These are phyloP conservation scores for Trichogramma evanescens DNA, from an alignment of 2,888 invertebrate species.

Conservation along the genomic window DNA sequence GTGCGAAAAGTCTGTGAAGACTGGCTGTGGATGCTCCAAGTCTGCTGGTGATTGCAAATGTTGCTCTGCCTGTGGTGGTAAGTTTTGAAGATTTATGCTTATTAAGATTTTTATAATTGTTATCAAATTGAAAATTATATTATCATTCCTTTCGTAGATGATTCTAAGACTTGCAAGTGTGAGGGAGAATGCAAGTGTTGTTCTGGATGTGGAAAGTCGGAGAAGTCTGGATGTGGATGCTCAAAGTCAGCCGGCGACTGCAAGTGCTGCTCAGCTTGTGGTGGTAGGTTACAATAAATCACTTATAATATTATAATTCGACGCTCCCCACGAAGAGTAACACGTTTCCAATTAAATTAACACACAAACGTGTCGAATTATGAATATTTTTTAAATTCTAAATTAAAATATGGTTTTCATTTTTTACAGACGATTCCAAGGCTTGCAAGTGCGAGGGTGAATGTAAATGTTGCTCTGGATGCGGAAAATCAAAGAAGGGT, in stretches of 20 bases:
- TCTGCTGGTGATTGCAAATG: neutral
- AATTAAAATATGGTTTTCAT: too few species aligned
- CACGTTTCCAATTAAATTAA: too few species aligned
- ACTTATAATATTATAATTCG: too few species aligned
- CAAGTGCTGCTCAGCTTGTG: neutral
- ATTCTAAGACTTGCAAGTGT: conserved; percentile 4
- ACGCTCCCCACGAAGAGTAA: too few species aligned
- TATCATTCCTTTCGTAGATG: conserved; percentile 1
- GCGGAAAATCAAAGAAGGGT: neutral
- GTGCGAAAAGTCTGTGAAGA: neutral
- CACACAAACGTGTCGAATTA: too few species aligned
- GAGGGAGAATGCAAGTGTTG: neutral
- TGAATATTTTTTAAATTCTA: too few species aligned
- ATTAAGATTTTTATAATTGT: neutral
- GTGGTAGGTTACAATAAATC: neutral
- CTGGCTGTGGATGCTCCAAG: neutral
- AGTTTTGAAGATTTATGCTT: neutral
- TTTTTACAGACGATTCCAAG: too few species aligned
- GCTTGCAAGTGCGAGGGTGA: neutral
- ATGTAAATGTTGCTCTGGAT: neutral
- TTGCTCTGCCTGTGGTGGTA: conserved; percentile 6
- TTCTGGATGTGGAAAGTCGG: neutral
- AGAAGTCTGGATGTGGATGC: neutral
- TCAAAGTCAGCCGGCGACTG: neutral
- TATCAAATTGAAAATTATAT: neutral